Conservation (phyloP, 1,140 invertebrate genomes). For the Scaptomyza hsui region DNA sequence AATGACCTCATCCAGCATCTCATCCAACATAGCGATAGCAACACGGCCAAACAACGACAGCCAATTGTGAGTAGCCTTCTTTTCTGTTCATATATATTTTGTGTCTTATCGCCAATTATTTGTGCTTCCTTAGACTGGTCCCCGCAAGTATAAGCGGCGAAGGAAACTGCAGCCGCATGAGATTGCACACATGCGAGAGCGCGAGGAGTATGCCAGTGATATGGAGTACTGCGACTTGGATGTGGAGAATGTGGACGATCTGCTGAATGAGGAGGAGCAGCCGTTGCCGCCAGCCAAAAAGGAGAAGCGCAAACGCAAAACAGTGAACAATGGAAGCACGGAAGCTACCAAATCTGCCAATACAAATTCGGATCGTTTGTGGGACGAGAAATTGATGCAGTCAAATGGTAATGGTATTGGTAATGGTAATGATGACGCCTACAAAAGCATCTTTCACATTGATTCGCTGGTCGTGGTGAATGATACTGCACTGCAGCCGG, state of each 20-base stretch:
- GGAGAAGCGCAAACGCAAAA: constrained; percentile 48
- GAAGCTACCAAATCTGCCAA: constrained; percentile 25
- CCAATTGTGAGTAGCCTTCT: constrained; percentile 86
- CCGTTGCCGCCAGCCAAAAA: constrained; percentile 56
- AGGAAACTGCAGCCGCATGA: constrained; percentile 89
- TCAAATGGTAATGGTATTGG: constrained; percentile 19
- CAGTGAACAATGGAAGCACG: neutral
- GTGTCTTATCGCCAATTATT: neutral
- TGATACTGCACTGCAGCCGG: constrained; percentile 46
- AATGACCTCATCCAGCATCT: constrained; percentile 91
- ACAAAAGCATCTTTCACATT: constrained; percentile 63
- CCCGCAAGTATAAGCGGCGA: constrained; percentile 91
- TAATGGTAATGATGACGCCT: constrained; percentile 28
- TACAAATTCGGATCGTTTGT: constrained; percentile 70
- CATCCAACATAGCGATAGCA: constrained; percentile 92
- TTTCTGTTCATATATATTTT: neutral
- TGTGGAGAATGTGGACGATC: constrained; percentile 82
- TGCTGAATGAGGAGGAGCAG: constrained; percentile 82
- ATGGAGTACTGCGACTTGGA: constrained; percentile 78
- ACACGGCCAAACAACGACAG: constrained; percentile 90
- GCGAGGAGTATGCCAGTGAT: constrained; percentile 65
- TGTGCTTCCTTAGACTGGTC: constrained; percentile 85
- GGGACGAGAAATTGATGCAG: constrained; percentile 71
- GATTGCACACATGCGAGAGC: constrained; percentile 83
- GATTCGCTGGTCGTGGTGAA: constrained; percentile 75